Evolutionary conservation across 2,888 invertebrate genomes (phyloP).

Genomic region (Pogonocherus hispidulus): DNA sequence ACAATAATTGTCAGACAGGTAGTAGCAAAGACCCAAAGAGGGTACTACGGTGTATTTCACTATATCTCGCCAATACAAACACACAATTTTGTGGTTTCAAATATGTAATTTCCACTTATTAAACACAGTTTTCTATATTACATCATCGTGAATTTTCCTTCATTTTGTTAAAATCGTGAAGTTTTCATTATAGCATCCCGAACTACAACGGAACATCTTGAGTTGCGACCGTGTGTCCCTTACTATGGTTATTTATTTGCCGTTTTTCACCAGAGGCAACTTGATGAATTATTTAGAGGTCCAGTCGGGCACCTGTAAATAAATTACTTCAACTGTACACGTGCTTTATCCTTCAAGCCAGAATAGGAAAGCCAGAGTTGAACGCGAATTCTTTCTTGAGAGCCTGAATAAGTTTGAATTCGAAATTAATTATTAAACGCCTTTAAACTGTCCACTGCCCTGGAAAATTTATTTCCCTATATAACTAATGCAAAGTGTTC

Average conservation of each 20-base stretch:
- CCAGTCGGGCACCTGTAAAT: conserved; percentile 32
- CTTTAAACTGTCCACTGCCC: background rate
- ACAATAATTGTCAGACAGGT: no score
- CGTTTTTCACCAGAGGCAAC: conserved; percentile 22
- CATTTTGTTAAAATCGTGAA: no score
- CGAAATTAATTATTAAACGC: conserved; percentile 18
- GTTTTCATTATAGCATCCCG: no score
- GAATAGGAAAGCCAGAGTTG: background rate
- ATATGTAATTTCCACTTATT: no score
- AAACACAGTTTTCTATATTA: no score
- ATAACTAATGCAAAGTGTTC: background rate
- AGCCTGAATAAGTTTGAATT: conserved; percentile 18
- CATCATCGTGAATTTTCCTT: no score
- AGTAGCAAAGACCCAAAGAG: no score
- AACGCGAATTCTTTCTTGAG: conserved; percentile 6
- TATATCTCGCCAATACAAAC: no score
- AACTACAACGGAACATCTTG: conserved; percentile 1
- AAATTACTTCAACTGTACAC: conserved; percentile 26
- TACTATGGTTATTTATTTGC: conserved; percentile 17
- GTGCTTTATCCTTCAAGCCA: conserved; percentile 15
- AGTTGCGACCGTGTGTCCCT: conserved; percentile 5
- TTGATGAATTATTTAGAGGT: conserved; percentile 36
- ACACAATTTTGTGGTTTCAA: no score
- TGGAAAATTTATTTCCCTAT: background rate
- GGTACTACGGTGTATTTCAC: no score